Evolutionary conservation across 2,797 vertebrate species (phyloP), one percentile per base, ranked within the genome.

Genomic region (Anguilla obscura): DNA sequence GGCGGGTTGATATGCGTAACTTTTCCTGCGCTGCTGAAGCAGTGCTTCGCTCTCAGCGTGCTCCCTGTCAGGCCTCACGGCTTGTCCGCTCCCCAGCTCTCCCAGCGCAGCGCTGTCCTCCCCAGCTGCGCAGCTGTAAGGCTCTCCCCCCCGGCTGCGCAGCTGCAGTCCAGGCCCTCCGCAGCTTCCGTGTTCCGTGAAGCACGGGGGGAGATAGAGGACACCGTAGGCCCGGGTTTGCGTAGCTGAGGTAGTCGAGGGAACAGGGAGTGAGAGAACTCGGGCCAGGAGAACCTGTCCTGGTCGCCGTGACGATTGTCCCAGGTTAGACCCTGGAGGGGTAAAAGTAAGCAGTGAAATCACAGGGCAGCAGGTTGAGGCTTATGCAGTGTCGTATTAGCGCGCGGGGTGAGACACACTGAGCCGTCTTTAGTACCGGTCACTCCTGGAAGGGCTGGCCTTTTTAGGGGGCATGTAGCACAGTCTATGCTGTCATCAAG

Each of bases 361-460:
- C 24, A 36, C 45, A 30, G 56, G 33, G 76, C 52, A 58, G 71
- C 71, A 69, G 63, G 50, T 52, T 18, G 71, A 80, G 86, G 50
- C 9, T 80, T 87, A 80, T 16, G 79, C 54, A 6, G 56, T 86
- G 79, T 82, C 16, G 3, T 85, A 85, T 85, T 58, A 56, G 52
- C 12, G 24, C 30, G 33, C n/a, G 5, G 2, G 79, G 52, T 8
- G 54, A 54, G 56, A 85, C 30, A 33, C 7, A 56, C 16, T 24
- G 54, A 84, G 54, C 21, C 16, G 58, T 27, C 84, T 58, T 85
- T 85, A 85, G 54, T 40, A 10, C 84, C 2, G 36, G 54, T 82
- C 45, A n/a, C 79, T 82, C 33, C 33, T 18, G 27, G 33, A 33
- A 87, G 74, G 52, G 16, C 52, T 54, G 52, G 86, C 86, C 54